Base-by-base conservation (phyloP, 1,140 invertebrate genomes). In the Drosophila subobscura region DNA sequence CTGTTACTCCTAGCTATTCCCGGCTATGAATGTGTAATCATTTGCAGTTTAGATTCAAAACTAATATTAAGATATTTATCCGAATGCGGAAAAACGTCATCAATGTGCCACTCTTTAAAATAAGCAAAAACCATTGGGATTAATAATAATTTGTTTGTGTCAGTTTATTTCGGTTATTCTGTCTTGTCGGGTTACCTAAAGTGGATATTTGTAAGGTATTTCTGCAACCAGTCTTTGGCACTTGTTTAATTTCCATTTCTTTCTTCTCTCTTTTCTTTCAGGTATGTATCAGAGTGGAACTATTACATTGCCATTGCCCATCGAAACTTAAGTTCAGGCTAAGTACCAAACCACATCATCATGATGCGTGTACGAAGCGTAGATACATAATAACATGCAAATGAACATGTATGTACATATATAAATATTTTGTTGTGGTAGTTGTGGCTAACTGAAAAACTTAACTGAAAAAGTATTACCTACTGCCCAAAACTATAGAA, bases 401-500 rank as follows among this genome's bases (percentile, higher is more conserved):
- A 59, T 25, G 47, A 23, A 53, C 3, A 45, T 10, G 20, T 10
- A 51, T 4, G 42, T 8, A 41, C 20, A 54, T 33, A 44, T 41
- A 63, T 37, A 49, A 20, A 14, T 45, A 53, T 22, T 37, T 29
- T 22, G 41, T 45, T 45, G 61, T 54, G 29, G 40, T 22, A 12
- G 33, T 37, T 1, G 33, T 4, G 10, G 33, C 33, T 1, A 37
- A 20, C 16, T 20, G 20, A 70, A 85, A 86, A 85, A 86, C 77
- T 85, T 86, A 85, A 85, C 81, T 85, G 81, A 85, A 85, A 85
- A 85, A 86, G 77, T 85, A 85, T 85, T 86, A 86, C 53, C 73
- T 52, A 60, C 53, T 55, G 70, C 40, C 66, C 68, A 51, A 29
- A 29, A 71, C 67, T 61, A 41, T 42, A 41, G 63, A 46, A 49